These are phyloP conservation scores for Onychomys leucogaster DNA, from an alignment of 2,797 vertebrate genomes.

Conservation along the genomic window DNA sequence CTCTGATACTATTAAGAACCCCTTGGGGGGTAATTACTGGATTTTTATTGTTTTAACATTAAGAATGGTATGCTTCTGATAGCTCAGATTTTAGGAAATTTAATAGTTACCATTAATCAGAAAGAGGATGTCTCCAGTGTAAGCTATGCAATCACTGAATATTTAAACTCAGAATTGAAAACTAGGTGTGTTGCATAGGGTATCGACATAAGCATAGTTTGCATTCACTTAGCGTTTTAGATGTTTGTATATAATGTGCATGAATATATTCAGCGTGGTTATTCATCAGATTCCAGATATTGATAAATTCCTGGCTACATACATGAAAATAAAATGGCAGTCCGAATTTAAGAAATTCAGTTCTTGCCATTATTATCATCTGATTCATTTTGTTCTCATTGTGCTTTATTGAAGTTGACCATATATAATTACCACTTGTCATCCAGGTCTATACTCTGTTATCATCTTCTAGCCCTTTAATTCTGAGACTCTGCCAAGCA, in stretches of 20 bases:
- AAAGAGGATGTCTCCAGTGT: not conserved
- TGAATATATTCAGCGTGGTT: not conserved
- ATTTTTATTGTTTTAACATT: conserved; percentile 53
- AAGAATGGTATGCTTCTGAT: conserved; percentile 6
- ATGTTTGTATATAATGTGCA: not conserved
- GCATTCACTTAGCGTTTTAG: not conserved
- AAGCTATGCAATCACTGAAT: not conserved
- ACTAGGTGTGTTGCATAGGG: not conserved
- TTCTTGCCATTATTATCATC: not conserved
- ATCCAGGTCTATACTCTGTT: not conserved
- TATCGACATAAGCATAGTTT: not conserved
- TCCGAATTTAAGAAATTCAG: not conserved
- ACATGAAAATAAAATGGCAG: not conserved
- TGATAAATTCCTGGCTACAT: not conserved
- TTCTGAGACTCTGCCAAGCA: not conserved
- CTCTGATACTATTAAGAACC: not conserved
- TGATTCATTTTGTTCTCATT: not conserved
- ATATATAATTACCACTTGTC: not conserved
- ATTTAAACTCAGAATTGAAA: not conserved
- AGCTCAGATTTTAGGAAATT: not conserved
- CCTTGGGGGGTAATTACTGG: not conserved
- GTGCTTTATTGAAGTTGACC: not conserved
- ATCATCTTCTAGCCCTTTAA: not conserved
- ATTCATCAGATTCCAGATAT: not conserved
- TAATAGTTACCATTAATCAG: not conserved